A percentile compares a stretch with the other conserved stretches of the same genome.
These are phyloP conservation scores for Schlechtendalia chinensis DNA, from an alignment of 1,140 invertebrate species.

Conservation along the genomic window DNA sequence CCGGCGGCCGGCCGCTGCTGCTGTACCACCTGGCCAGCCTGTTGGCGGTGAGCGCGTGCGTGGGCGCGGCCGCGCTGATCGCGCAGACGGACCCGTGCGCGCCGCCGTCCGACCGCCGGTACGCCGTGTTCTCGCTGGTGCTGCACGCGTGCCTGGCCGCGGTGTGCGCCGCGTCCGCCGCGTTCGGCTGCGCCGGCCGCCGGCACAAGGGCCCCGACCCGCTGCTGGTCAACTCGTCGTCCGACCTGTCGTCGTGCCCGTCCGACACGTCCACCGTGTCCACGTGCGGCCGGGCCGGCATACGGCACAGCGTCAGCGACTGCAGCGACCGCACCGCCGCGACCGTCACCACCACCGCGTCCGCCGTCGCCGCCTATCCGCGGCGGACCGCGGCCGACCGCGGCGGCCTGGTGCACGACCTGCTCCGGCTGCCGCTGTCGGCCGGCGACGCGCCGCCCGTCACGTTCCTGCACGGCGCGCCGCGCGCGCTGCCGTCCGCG, in stretches of 20 bases:
- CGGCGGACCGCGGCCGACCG: constrained; percentile 39
- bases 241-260: constrained; percentile 52
- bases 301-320: constrained; percentile 52
- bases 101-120: constrained; percentile 54
- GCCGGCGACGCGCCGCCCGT: constrained; percentile 48
- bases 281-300: constrained; percentile 42
- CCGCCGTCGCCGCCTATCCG: background rate
- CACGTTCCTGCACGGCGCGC: constrained; percentile 51
- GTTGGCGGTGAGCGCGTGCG: constrained; percentile 59
- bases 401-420: constrained; percentile 51
- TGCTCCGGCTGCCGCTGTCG: constrained; percentile 50
- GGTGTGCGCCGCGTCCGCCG: constrained; percentile 55
- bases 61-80: constrained; percentile 58
- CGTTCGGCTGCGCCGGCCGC: constrained; percentile 42
- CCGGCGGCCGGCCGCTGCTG: constrained; percentile 56
- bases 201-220: constrained; percentile 23
- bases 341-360: background rate
- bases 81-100: constrained; percentile 55
- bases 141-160: constrained; percentile 57
- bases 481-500: constrained; percentile 25
- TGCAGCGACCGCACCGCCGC: constrained; percentile 40
- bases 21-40: constrained; percentile 61
- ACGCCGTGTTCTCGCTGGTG: constrained; percentile 59
- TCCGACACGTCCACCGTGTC: constrained; percentile 53
- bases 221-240: constrained; percentile 52